Conservation (phyloP, 1,140 invertebrate species). For the Ectropis grisescens region DNA sequence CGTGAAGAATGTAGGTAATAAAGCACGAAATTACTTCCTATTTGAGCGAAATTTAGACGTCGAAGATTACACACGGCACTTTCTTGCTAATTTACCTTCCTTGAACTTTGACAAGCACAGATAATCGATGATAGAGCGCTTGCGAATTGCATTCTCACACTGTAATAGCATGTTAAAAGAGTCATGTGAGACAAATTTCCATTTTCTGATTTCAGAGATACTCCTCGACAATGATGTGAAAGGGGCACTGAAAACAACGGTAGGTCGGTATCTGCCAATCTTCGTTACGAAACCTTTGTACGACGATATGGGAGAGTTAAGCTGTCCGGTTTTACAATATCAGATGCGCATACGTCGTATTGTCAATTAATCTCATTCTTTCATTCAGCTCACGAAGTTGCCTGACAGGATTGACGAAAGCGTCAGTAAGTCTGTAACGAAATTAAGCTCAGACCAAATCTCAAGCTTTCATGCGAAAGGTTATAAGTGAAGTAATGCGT, state of each 20-base stretch:
- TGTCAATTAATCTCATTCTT: constrained; percentile 21
- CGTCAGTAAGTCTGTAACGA: constrained; percentile 18
- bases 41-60: constrained; percentile 15
- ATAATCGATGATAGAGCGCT: constrained; percentile 7
- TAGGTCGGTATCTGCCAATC: no score
- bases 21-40: constrained; percentile 47
- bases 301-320: no score
- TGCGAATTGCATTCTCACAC: no score
- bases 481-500: constrained; percentile 25
- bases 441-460: constrained; percentile 28
- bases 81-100: no score
- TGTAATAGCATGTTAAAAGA: no score
- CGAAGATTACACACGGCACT: constrained; percentile 13
- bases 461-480: constrained; percentile 40
- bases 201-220: no score
- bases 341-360: constrained; percentile 10
- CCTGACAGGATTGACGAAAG: constrained; percentile 20
- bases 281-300: no score
- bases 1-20: constrained; percentile 43
- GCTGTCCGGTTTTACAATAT: constrained; percentile 1
- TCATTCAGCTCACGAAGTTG: constrained; percentile 11
- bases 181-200: no score
- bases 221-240: no score
- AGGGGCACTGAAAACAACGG: no score
- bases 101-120: background rate